Evolutionary conservation across 2,888 invertebrate species (phyloP).

Genomic region (Cheilosia vernalis): DNA sequence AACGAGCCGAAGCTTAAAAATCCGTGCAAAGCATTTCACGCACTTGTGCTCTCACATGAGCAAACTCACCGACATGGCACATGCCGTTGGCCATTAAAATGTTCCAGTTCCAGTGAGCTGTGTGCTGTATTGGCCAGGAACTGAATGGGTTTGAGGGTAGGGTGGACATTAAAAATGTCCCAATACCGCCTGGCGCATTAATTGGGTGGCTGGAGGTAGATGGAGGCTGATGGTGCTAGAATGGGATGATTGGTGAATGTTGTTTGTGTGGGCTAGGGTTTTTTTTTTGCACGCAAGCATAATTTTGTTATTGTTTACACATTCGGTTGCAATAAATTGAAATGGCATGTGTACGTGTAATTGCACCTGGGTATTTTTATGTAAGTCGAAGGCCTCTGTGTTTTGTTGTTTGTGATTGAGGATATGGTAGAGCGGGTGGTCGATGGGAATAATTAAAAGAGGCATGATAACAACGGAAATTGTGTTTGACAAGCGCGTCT

Average conservation of each 20-base stretch:
- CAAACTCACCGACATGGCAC: slow-evolving; percentile 62
- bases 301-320: slow-evolving; percentile 74
- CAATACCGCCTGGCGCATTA: slow-evolving; percentile 58
- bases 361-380: slow-evolving; percentile 58
- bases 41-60: slow-evolving; percentile 66
- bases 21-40: slow-evolving; percentile 74
- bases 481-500: slow-evolving; percentile 36
- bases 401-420: too few species aligned
- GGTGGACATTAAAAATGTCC: slow-evolving; percentile 63
- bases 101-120: slow-evolving; percentile 16
- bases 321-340: slow-evolving; percentile 74
- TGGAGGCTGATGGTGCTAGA: slow-evolving; percentile 14
- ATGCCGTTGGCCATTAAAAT: slow-evolving; percentile 67
- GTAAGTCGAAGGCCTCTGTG: too few species aligned
- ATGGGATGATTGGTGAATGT: slow-evolving; percentile 67
- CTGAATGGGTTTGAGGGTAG: neutral
- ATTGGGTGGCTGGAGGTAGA: slow-evolving; percentile 44
- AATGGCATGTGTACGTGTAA: slow-evolving; percentile 62
- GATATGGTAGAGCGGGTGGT: neutral
- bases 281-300: slow-evolving; percentile 66
- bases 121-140: slow-evolving; percentile 19
- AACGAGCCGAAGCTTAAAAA: slow-evolving; percentile 62
- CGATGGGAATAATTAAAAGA: slow-evolving; percentile 20
- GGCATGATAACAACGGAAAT: slow-evolving; percentile 32
- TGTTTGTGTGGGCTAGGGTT: slow-evolving; percentile 43